phyloP scores from a whole-genome alignment of 2,888 invertebrate species.

The Alentia gelatinosa region DNA sequence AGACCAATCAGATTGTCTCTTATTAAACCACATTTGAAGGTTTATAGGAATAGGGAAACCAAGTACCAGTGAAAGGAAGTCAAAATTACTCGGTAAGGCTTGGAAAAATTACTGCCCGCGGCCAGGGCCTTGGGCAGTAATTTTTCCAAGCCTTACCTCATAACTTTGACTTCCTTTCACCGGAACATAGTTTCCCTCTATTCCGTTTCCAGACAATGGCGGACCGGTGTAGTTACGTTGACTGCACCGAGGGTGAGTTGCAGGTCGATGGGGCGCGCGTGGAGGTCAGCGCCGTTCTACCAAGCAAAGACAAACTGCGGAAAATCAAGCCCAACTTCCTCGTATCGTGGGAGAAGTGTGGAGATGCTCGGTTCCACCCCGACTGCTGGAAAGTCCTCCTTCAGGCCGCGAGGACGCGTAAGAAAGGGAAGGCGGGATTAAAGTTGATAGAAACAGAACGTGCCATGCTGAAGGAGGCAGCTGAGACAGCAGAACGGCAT shows the following conservation, averaged over 20 bases:
- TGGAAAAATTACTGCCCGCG: too few relatives aligned
- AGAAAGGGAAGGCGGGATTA: not conserved
- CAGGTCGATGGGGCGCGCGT: not conserved
- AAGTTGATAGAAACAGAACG: slow-evolving; percentile 63
- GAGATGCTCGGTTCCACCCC: slow-evolving; percentile 56
- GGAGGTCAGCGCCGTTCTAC: slow-evolving; percentile 41
- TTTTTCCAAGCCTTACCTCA: too few relatives aligned
- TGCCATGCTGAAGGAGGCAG: slow-evolving; percentile 68
- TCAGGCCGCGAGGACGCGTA: slow-evolving; percentile 31
- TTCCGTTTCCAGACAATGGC: too few relatives aligned
- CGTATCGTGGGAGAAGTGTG: slow-evolving; percentile 44
- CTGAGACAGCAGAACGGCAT: slow-evolving; percentile 71
- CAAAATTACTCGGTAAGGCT: too few relatives aligned
- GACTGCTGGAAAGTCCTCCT: slow-evolving; percentile 55
- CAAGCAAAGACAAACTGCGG: not conserved
- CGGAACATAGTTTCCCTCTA: too few relatives aligned
- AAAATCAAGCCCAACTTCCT: not conserved
- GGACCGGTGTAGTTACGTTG: not conserved
- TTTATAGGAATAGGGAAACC: too few relatives aligned
- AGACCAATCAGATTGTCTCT: too few relatives aligned
- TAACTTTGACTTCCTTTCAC: too few relatives aligned
- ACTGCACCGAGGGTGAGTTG: not conserved
- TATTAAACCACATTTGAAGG: too few relatives aligned
- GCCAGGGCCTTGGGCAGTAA: too few relatives aligned
- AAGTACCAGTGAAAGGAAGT: too few relatives aligned